Base-by-base conservation (phyloP, 2,113 vertebrate species). In the Gasterosteus aculeatus region DNA sequence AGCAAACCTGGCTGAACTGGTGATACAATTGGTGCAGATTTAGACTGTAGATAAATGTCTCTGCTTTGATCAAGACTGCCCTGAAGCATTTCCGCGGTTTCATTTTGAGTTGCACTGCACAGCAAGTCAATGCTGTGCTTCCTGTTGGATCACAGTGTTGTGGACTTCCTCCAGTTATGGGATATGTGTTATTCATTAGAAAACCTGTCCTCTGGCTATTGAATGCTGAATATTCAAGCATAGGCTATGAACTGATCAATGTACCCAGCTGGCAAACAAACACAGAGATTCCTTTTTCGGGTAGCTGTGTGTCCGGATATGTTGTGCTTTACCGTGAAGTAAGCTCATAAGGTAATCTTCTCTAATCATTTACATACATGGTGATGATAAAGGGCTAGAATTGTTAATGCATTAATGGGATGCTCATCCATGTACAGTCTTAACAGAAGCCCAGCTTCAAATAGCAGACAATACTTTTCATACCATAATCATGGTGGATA, bases 111-210 rank as follows among this genome's bases (percentile, higher is more conserved):
- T 84, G 62, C 54, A 14, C 58, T 58, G 82, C 71, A 70, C 63
- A 81, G 75, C 69, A 75, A 87, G 80, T 89, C 85, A 85, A 38
- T 77, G 72, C 64, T 22, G 10, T 38, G 56, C 85, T 89, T 85
- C 78, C 85, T 88, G 81, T 83, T 82, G 77, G 81, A 87, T 83
- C 75, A 77, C 61, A 73, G 84, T 78, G 64, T 73, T 83, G 47
- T 81, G 77, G 68, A 83, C 87, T 80, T 87, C 85, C 88, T 86
- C 81, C 76, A 83, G 87, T 87, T 88, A 78, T 58, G 61, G 58
- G 86, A 81, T 85, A 85, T 92, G 85, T 79, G 82, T 90, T 92
- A 92, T 89, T 90, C 82, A 90, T 91, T 84, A 81, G 64, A 78
- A 90, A 84, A 72, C 75, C 69, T 88, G 72, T 87, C 81, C 82